Conservation (phyloP, 2,113 vertebrate species). For the Tetrao urogallus region DNA sequence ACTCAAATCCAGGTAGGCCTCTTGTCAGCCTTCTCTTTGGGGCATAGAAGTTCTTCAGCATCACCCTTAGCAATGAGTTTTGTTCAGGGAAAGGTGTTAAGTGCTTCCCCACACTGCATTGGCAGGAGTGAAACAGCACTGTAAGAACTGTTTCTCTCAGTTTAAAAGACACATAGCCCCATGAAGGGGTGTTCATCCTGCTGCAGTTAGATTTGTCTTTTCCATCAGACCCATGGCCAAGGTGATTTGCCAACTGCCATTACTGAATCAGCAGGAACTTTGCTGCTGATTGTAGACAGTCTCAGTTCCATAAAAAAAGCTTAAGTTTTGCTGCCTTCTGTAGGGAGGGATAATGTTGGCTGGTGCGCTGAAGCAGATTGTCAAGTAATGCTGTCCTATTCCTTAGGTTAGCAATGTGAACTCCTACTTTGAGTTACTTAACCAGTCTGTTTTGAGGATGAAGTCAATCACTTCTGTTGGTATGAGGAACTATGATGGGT, state of each 20-base stretch:
- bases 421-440: neutral
- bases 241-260: neutral
- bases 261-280: neutral
- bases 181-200: neutral
- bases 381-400: neutral
- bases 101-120: neutral
- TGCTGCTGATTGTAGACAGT: neutral
- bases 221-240: neutral
- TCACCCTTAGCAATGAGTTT: neutral
- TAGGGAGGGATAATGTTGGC: neutral
- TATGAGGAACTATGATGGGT: neutral
- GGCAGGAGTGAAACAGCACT: neutral
- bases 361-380: neutral
- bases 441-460: neutral
- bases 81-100: neutral
- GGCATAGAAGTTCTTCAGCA: neutral
- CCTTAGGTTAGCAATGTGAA: accelerated
- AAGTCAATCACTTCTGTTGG: neutral
- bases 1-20: neutral
- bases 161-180: neutral
- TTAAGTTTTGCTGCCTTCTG: neutral
- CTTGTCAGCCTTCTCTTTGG: neutral
- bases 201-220: neutral
- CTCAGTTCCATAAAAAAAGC: neutral
- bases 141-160: neutral